phyloP scores from a whole-genome alignment of 2,113 vertebrate genomes.

The Chaetodon trifascialis region DNA sequence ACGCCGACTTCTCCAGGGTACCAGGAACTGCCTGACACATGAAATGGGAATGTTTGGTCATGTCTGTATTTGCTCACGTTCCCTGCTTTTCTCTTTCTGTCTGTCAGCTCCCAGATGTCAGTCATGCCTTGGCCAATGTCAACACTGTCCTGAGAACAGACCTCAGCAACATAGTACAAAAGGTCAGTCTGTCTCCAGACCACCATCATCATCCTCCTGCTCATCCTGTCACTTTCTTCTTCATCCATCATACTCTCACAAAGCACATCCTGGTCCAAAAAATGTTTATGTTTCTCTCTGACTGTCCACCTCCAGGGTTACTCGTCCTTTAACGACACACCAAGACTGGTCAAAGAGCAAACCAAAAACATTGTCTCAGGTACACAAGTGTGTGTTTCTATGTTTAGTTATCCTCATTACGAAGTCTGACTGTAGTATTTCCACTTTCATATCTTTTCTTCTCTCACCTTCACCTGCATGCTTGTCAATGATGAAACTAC shows the following conservation, averaged over 20 bases:
- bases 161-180: constrained; percentile 89
- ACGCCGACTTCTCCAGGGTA: constrained; percentile 86
- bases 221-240: not conserved
- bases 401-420: not conserved
- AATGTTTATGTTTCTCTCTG: constrained; percentile 5
- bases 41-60: not conserved
- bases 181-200: constrained; percentile 80
- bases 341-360: constrained; percentile 88
- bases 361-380: constrained; percentile 87
- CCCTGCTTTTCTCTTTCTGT: not conserved
- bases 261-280: not conserved
- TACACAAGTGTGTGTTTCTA: constrained; percentile 64
- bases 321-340: constrained; percentile 90
- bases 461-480: constrained; percentile 29
- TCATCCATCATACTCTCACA: not conserved
- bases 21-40: not conserved
- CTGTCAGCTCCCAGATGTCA: constrained; percentile 87
- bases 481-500: constrained; percentile 50
- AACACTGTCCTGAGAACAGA: constrained; percentile 88
- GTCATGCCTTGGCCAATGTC: constrained; percentile 83
- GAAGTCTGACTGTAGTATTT: constrained; percentile 2
- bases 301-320: constrained; percentile 87
- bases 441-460: constrained; percentile 25
- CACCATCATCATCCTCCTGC: not conserved
- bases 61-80: not conserved